Conservation (phyloP, 2,797 vertebrate genomes). For the Macroramphosus scolopax region DNA sequence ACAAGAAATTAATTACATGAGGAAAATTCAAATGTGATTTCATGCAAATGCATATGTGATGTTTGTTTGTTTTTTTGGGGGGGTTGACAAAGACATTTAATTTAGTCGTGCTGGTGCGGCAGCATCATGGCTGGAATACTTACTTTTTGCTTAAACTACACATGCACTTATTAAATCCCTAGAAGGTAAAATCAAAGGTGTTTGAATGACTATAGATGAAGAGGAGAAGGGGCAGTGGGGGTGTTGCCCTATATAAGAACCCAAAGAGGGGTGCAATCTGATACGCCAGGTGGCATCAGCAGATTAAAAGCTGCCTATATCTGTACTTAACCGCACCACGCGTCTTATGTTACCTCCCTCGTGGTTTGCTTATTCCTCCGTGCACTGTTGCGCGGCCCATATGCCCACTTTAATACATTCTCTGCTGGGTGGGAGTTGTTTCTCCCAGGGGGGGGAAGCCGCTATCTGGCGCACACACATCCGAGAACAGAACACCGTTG, state of each 20-base stretch:
- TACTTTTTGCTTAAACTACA: too few species aligned
- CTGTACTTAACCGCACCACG: slow-evolving; percentile 42
- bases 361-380: slow-evolving; percentile 33
- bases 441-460: slow-evolving; percentile 14
- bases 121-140: too few species aligned
- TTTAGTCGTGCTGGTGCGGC: too few species aligned
- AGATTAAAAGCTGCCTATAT: slow-evolving; percentile 49
- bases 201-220: slow-evolving; percentile 15
- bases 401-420: slow-evolving; percentile 37
- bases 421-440: slow-evolving; percentile 9
- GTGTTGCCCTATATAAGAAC: slow-evolving; percentile 44
- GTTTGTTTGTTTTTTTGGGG: slow-evolving; percentile 29
- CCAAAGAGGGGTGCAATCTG: slow-evolving; percentile 35
- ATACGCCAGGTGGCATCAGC: slow-evolving; percentile 36
- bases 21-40: slow-evolving; percentile 58
- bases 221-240: neutral
- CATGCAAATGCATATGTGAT: slow-evolving; percentile 38
- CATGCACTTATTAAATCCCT: slow-evolving; percentile 1
- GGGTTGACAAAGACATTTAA: slow-evolving; percentile 34
- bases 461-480: slow-evolving; percentile 19
- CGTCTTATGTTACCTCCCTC: slow-evolving; percentile 42
- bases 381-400: slow-evolving; percentile 14
- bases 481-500: slow-evolving; percentile 16
- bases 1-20: slow-evolving; percentile 57
- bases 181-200: slow-evolving; percentile 21